These are phyloP conservation scores for Melipona bicolor DNA, from an alignment of 2,888 invertebrate species.

Conservation along the genomic window DNA sequence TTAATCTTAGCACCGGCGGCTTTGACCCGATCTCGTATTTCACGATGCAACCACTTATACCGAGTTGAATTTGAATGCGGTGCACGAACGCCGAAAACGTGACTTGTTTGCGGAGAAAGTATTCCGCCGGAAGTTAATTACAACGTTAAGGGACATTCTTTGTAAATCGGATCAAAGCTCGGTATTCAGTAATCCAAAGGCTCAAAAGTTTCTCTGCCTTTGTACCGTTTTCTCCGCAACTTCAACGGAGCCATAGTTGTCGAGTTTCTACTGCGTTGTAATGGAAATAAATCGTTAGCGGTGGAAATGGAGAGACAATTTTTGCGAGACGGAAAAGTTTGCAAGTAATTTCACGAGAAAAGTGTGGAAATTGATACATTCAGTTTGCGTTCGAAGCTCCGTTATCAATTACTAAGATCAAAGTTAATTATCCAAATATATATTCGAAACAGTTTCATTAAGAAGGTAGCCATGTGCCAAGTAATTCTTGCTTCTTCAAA, in stretches of 20 bases:
- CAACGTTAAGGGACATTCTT: constrained; percentile 17
- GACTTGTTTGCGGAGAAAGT: constrained; percentile 22
- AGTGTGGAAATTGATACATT: too few species aligned
- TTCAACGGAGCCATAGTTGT: neutral
- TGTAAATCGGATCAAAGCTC: constrained; percentile 25
- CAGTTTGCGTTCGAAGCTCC: neutral
- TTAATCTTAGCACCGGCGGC: neutral
- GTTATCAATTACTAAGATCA: neutral
- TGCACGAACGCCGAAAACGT: constrained; percentile 15
- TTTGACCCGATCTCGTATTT: constrained; percentile 6
- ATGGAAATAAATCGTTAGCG: neutral
- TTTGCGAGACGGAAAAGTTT: neutral
- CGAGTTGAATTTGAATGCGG: constrained; percentile 11
- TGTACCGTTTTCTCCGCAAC: neutral
- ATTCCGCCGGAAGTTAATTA: constrained; percentile 24
- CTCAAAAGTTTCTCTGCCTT: neutral
- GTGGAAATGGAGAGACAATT: neutral
- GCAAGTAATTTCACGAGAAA: too few species aligned
- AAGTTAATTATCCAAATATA: neutral
- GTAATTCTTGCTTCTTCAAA: too few species aligned
- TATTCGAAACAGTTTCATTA: too few species aligned
- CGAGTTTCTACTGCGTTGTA: neutral
- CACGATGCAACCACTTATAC: neutral
- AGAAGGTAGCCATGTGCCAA: too few species aligned
- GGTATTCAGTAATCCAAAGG: constrained; percentile 2